These are phyloP conservation scores for Drosophila diplacantha DNA, from an alignment of 2,888 invertebrate species.

Conservation along the genomic window DNA sequence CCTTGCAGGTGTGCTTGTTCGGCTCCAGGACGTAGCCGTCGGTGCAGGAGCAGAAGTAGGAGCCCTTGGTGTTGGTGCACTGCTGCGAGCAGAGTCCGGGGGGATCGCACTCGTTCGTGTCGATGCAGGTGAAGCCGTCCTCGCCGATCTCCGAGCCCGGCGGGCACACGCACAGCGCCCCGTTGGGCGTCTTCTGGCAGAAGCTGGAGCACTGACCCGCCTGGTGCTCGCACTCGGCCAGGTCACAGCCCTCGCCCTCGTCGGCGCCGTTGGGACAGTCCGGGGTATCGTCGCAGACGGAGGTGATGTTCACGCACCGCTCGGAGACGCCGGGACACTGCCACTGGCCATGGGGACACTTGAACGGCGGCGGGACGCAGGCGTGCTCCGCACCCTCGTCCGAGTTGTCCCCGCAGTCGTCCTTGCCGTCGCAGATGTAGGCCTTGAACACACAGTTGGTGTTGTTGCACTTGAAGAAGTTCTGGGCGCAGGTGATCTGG, in stretches of 20 bases:
- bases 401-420: constrained; percentile 94
- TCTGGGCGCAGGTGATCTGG: constrained; percentile 85
- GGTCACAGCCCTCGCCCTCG: constrained; percentile 94
- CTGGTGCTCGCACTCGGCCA: constrained; percentile 87
- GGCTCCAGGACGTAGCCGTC: constrained; percentile 89
- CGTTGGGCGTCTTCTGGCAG: constrained; percentile 91
- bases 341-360: constrained; percentile 89
- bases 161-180: constrained; percentile 94
- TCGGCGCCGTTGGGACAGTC: constrained; percentile 97
- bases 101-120: constrained; percentile 92
- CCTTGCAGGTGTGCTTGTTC: constrained; percentile 94
- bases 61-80: constrained; percentile 93
- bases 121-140: constrained; percentile 85
- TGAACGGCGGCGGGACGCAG: constrained; percentile 87
- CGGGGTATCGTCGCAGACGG: constrained; percentile 90
- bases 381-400: constrained; percentile 91
- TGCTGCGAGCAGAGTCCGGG: constrained; percentile 94
- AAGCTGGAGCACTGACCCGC: constrained; percentile 88
- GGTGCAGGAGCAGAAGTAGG: constrained; percentile 91
- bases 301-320: constrained; percentile 90
- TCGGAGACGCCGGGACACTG: constrained; percentile 89
- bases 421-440: constrained; percentile 94
- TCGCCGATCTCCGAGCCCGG: constrained; percentile 87
- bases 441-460: constrained; percentile 93
- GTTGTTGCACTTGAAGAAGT: constrained; percentile 91